Conservation (phyloP, 2,113 vertebrate species). For the Chascanopsetta lugubris region DNA sequence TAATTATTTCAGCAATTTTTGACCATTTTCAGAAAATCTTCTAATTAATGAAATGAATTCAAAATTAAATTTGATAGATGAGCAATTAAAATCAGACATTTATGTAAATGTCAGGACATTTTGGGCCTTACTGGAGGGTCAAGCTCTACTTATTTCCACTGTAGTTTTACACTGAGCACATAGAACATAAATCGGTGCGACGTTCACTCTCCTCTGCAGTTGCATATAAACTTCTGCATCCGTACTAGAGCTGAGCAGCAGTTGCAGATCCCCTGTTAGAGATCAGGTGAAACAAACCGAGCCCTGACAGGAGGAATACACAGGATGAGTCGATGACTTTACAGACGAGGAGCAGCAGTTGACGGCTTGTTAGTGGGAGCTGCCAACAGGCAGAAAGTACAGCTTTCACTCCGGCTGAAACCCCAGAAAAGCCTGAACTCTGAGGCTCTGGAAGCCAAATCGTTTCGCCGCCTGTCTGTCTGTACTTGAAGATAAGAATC, state of each 20-base stretch:
- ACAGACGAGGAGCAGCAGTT: conserved; percentile 29
- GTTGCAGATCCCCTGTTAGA: not conserved
- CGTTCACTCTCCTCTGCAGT: not conserved
- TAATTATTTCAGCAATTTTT: not conserved
- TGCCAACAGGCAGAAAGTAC: conserved; percentile 40
- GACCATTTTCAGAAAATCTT: not conserved
- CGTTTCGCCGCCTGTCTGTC: conserved; percentile 60
- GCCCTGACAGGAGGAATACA: conserved; percentile 10
- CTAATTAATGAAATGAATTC: too few relatives aligned
- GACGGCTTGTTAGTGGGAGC: conserved; percentile 42
- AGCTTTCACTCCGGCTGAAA: conserved; percentile 36
- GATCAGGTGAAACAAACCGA: not conserved
- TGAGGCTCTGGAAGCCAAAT: conserved; percentile 25
- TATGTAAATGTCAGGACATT: too few relatives aligned
- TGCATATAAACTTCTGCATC: not conserved
- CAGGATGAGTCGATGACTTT: conserved; percentile 40
- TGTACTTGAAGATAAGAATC: conserved; percentile 68
- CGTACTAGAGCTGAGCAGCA: not conserved
- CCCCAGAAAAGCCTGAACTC: conserved; percentile 44
- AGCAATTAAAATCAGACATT: too few relatives aligned
- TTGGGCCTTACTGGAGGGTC: too few relatives aligned
- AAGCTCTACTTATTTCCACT: too few relatives aligned
- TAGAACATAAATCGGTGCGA: not conserved
- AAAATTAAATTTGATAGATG: too few relatives aligned
- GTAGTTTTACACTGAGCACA: not conserved